Evolutionary conservation across 2,113 vertebrate genomes (phyloP).

Genomic region (Dolichallabes microphthalmus): DNA sequence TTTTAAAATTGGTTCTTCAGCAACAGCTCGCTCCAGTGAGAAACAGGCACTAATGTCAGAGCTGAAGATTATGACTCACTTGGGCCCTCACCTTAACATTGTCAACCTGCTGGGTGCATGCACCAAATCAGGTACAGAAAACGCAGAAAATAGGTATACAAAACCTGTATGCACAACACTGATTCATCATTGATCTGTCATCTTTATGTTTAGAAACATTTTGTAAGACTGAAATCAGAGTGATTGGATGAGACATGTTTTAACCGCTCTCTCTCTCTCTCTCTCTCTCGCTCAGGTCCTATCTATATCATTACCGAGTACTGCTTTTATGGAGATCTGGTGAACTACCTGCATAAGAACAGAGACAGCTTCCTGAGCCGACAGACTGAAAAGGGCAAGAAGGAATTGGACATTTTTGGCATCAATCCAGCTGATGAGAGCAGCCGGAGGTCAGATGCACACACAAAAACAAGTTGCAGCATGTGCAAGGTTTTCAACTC

Average conservation of each 20-base stretch:
- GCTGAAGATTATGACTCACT: conserved; percentile 98
- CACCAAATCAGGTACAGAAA: conserved; percentile 88
- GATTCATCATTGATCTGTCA: conserved; percentile 55
- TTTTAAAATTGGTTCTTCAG: conserved; percentile 63
- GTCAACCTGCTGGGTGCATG: conserved; percentile 96
- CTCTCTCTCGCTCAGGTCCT: conserved; percentile 75
- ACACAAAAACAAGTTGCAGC: not conserved
- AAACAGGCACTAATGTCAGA: conserved; percentile 99
- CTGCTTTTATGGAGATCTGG: conserved; percentile 96
- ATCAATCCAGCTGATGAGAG: conserved; percentile 92
- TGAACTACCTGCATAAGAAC: conserved; percentile 98
- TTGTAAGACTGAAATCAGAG: conserved; percentile 27
- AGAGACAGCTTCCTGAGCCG: conserved; percentile 88
- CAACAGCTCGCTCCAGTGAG: conserved; percentile 95
- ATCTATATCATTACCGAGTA: conserved; percentile 99
- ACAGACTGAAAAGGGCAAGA: conserved; percentile 88
- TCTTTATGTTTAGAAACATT: conserved; percentile 62
- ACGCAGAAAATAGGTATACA: not conserved
- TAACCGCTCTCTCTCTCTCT: not conserved
- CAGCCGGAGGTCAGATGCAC: conserved; percentile 82
- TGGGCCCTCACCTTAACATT: conserved; percentile 95
- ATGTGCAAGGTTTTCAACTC: not conserved
- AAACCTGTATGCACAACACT: not conserved
- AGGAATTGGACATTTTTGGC: conserved; percentile 95
- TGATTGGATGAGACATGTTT: conserved; percentile 17